These are phyloP conservation scores for Halotydeus destructor DNA, from an alignment of 1,140 invertebrate genomes.

Conservation along the genomic window DNA sequence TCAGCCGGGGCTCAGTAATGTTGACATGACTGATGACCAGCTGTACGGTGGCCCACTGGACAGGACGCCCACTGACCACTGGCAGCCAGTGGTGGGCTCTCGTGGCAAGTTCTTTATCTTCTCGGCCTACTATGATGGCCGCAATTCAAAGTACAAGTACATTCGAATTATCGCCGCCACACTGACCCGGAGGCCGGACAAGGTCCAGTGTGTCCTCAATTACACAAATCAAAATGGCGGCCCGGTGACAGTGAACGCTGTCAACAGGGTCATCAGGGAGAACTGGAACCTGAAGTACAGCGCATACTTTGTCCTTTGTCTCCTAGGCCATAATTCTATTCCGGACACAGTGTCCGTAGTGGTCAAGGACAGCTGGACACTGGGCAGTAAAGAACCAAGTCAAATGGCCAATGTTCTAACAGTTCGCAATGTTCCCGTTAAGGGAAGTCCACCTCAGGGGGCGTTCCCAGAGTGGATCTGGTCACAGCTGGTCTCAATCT, in stretches of 20 bases:
- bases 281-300: constrained; percentile 87
- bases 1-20: no score
- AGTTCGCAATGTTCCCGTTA: no score
- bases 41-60: no score
- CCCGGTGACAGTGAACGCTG: constrained; percentile 20
- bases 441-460: no score
- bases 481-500: no score
- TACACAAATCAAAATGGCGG: constrained; percentile 26
- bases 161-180: constrained; percentile 65
- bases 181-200: constrained; percentile 51
- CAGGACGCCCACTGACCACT: constrained; percentile 21
- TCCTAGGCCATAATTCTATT: constrained; percentile 20
- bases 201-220: constrained; percentile 69
- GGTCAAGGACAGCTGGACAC: constrained; percentile 14
- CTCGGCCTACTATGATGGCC: constrained; percentile 57
- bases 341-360: constrained; percentile 42
- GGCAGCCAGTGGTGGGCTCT: constrained; percentile 25
- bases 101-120: constrained; percentile 63
- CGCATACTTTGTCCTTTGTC: constrained; percentile 66
- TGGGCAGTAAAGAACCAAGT: constrained; percentile 3
- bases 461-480: no score
- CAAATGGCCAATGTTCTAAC: neutral
- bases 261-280: constrained; percentile 51
- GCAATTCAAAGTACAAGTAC: constrained; percentile 26
- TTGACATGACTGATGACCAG: no score